A percentile compares a stretch with the other conserved stretches of the same genome.
These are phyloP conservation scores for Thymelicus acteon DNA, from an alignment of 2,888 invertebrate species.

Conservation along the genomic window DNA sequence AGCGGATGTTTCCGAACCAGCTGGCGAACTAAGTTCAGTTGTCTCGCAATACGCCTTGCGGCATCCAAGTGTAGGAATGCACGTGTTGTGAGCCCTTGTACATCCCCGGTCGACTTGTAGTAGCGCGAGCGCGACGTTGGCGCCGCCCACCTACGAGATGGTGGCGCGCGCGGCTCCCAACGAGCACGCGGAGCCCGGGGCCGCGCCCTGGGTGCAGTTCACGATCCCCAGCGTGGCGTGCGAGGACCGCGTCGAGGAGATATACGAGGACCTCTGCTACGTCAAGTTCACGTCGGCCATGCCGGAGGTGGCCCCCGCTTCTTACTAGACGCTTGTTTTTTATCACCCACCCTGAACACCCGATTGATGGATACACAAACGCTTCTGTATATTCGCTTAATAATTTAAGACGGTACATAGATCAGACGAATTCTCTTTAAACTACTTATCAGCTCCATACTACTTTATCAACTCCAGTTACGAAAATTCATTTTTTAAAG, in stretches of 20 bases:
- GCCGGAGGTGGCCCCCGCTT: slow-evolving; percentile 85
- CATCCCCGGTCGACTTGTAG: slow-evolving; percentile 50
- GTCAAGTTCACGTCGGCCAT: slow-evolving; percentile 90
- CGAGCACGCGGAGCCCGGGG: slow-evolving; percentile 59
- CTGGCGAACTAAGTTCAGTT: not conserved
- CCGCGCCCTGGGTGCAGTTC: slow-evolving; percentile 87
- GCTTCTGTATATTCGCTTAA: slow-evolving; percentile 11
- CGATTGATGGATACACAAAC: not conserved
- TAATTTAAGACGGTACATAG: not conserved
- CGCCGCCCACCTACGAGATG: slow-evolving; percentile 58
- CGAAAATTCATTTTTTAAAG: too few species aligned
- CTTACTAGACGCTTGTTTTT: slow-evolving; percentile 24
- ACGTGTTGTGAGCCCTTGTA: not conserved
- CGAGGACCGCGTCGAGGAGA: slow-evolving; percentile 90
- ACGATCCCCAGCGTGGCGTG: slow-evolving; percentile 85
- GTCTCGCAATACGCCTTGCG: not conserved
- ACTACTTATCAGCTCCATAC: too few species aligned
- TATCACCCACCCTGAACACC: slow-evolving; percentile 1
- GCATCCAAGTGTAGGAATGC: not conserved
- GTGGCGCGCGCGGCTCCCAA: slow-evolving; percentile 52
- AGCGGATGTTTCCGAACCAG: slow-evolving; percentile 1
- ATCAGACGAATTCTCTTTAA: too few species aligned
- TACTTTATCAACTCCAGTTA: too few species aligned
- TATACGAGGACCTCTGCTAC: slow-evolving; percentile 95
- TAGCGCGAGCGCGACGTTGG: slow-evolving; percentile 62